Percentiles rank a stretch among this genome's conserved stretches.
phyloP scores from a whole-genome alignment of 1,140 invertebrate species.

The Lordiphosa mommai region DNA sequence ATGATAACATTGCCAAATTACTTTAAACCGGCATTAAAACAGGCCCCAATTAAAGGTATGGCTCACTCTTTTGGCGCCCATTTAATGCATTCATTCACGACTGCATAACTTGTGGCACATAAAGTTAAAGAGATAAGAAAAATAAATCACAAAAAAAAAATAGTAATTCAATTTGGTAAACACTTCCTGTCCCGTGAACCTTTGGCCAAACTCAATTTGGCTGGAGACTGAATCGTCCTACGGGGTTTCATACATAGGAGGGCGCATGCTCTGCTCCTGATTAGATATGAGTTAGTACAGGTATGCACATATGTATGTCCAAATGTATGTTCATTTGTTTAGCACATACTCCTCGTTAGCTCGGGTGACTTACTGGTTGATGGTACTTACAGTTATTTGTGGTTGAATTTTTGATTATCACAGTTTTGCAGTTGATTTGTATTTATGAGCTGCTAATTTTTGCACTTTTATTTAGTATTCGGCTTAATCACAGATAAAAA shows the following conservation, averaged over 20 bases:
- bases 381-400: conserved; percentile 10
- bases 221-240: conserved; percentile 10
- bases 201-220: conserved; percentile 47
- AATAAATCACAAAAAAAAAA: no score
- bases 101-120: not conserved
- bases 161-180: conserved; percentile 47
- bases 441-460: conserved; percentile 13
- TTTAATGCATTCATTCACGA: conserved; percentile 20
- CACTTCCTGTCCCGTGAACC: conserved; percentile 28
- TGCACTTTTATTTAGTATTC: conserved; percentile 20
- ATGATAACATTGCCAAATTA: no score
- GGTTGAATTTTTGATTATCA: not conserved
- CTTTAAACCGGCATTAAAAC: no score
- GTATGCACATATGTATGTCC: not conserved
- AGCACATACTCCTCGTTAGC: not conserved
- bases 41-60: not conserved
- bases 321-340: not conserved
- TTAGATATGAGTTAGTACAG: no score
- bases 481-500: conserved; percentile 10
- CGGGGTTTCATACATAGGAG: not conserved
- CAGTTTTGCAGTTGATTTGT: not conserved
- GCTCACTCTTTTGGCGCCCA: not conserved
- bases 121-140: conserved; percentile 9
- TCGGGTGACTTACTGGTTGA: not conserved
- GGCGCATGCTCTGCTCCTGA: not conserved